These are phyloP conservation scores for Synanceia verrucosa DNA, from an alignment of 2,797 vertebrate genomes.

Conservation along the genomic window DNA sequence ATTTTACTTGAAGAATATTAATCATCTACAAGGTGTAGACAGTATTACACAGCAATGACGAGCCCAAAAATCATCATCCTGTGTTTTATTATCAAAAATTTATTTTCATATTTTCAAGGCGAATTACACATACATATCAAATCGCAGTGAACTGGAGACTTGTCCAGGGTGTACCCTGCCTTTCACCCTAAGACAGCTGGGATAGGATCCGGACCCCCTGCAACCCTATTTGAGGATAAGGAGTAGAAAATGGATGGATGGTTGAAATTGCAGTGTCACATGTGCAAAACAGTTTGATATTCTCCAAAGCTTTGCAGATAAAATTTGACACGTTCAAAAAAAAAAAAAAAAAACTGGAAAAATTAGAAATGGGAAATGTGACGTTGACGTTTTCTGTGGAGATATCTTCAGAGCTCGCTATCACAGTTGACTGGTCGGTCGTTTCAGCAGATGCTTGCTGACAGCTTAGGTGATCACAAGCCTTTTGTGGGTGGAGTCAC, in stretches of 20 bases:
- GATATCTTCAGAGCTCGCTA: conserved; percentile 65
- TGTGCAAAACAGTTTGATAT: conserved; percentile 54
- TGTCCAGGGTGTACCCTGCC: no score
- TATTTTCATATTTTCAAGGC: no score
- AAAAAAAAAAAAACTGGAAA: conserved; percentile 53
- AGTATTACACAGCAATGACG: no score
- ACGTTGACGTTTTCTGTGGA: conserved; percentile 55
- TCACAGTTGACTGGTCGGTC: conserved; percentile 76
- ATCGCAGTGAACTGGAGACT: no score
- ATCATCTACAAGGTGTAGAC: neutral
- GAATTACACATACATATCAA: no score
- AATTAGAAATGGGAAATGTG: conserved; percentile 49
- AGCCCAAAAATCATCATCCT: no score
- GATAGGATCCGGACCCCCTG: no score
- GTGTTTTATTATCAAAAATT: no score
- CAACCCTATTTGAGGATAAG: no score
- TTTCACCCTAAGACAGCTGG: no score
- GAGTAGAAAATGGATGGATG: no score
- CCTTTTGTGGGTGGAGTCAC: conserved; percentile 80
- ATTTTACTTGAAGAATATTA: neutral
- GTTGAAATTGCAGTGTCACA: conserved; percentile 30
- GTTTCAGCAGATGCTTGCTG: conserved; percentile 82
- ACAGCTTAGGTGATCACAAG: conserved; percentile 81
- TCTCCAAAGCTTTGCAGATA: conserved; percentile 50
- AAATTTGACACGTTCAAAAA: conserved; percentile 34